These are phyloP conservation scores for Enteromius argenteus DNA, from an alignment of 2,797 vertebrate genomes.

Conservation along the genomic window DNA sequence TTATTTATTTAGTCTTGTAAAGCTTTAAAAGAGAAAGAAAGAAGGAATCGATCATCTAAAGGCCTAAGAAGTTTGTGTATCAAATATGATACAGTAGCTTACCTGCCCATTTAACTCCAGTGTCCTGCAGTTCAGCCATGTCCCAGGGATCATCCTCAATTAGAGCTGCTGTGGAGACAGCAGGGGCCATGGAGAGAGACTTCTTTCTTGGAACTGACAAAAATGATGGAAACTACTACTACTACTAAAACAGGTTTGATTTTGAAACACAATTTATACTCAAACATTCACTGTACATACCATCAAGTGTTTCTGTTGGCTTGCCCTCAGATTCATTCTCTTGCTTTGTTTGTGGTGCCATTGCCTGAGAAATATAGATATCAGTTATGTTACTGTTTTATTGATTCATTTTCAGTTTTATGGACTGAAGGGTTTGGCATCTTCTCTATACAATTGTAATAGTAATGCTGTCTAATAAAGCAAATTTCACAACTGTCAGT, in stretches of 20 bases:
- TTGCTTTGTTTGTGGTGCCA: conserved; percentile 80
- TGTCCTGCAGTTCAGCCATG: conserved; percentile 82
- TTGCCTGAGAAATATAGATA: conserved; percentile 73
- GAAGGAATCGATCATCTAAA: background rate
- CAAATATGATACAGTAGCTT: conserved; percentile 12
- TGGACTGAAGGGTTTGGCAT: background rate
- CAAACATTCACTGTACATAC: conserved; percentile 53
- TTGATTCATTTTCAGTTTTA: conserved; percentile 8
- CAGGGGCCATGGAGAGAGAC: conserved; percentile 75
- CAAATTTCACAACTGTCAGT: background rate
- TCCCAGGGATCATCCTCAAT: conserved; percentile 86
- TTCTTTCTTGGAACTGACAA: conserved; percentile 67
- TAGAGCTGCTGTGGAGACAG: conserved; percentile 82
- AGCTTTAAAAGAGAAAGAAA: background rate
- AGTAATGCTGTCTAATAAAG: background rate
- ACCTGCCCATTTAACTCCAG: conserved; percentile 86
- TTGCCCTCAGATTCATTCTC: conserved; percentile 68
- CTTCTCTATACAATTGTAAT: background rate
- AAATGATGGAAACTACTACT: background rate
- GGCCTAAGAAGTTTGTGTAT: background rate
- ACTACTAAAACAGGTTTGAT: background rate
- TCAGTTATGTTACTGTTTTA: background rate
- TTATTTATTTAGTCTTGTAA: background rate
- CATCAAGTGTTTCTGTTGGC: conserved; percentile 62
- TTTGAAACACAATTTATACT: background rate